Percentiles rank a stretch among this genome's conserved stretches.
These are phyloP conservation scores for Encarsia formosa DNA, from an alignment of 2,888 invertebrate genomes.

Conservation along the genomic window DNA sequence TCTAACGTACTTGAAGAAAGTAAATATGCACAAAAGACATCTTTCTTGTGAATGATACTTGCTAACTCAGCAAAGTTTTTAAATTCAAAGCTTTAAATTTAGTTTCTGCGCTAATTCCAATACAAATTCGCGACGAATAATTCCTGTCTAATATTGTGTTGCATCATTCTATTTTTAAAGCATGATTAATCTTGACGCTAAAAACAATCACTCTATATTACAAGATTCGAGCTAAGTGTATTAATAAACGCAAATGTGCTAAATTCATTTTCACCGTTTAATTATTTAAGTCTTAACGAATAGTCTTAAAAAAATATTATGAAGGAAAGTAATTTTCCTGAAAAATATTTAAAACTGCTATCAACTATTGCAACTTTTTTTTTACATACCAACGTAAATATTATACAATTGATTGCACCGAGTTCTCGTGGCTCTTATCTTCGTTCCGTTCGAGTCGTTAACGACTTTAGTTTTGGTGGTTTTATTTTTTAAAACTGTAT, in stretches of 20 bases:
- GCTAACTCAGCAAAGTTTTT: too few species aligned
- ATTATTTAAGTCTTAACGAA: background rate
- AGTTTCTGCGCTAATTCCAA: too few species aligned
- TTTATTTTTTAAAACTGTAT: background rate
- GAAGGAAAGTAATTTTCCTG: background rate
- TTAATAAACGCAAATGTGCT: too few species aligned
- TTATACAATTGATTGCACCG: constrained; percentile 8
- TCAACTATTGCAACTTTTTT: background rate
- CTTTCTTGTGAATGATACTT: too few species aligned
- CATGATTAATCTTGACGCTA: too few species aligned
- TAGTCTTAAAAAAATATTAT: background rate
- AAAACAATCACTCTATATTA: background rate
- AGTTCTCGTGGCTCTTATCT: background rate
- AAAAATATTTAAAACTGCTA: background rate
- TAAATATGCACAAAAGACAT: too few species aligned
- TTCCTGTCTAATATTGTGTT: too few species aligned
- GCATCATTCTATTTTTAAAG: too few species aligned
- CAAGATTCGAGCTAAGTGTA: background rate
- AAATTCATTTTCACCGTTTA: background rate
- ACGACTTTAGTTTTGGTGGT: background rate
- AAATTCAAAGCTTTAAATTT: too few species aligned
- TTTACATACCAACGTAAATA: background rate
- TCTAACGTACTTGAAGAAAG: too few species aligned
- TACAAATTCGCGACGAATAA: too few species aligned
- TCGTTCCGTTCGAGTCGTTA: background rate